Evolutionary conservation across 2,113 vertebrate genomes (phyloP).

Genomic region (Euleptes europaea): DNA sequence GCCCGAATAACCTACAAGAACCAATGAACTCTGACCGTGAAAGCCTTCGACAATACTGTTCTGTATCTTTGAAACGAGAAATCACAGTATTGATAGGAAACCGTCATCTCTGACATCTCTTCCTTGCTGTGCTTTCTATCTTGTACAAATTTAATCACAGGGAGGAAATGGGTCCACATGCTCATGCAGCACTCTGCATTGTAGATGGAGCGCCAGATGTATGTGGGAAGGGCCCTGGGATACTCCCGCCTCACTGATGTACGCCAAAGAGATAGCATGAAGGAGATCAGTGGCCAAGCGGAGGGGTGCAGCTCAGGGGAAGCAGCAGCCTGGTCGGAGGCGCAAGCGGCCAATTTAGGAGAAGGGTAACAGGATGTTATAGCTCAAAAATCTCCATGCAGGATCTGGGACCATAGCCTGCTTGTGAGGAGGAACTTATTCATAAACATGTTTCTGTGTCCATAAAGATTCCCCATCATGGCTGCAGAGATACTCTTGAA

Average conservation of each 20-base stretch:
- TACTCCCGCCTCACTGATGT: background rate
- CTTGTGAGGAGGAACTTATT: background rate
- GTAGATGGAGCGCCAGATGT: background rate
- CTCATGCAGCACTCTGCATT: background rate
- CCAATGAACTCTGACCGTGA: too few species aligned
- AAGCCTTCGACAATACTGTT: too few species aligned
- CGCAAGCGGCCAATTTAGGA: too few species aligned
- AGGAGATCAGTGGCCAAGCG: background rate
- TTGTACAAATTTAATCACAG: background rate
- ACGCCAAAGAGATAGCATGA: background rate
- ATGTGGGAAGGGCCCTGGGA: background rate
- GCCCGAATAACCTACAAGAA: too few species aligned
- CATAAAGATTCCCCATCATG: background rate
- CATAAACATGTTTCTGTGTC: background rate
- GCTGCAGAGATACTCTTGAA: background rate
- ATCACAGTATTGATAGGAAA: background rate
- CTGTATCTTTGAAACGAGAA: background rate
- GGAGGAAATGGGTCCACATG: background rate
- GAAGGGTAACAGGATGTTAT: background rate
- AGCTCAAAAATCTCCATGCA: background rate
- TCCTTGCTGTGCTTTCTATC: background rate
- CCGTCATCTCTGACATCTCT: background rate
- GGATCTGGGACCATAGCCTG: background rate
- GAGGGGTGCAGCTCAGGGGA: background rate
- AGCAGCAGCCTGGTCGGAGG: background rate